Evolutionary conservation across 1,140 invertebrate genomes (phyloP), one percentile per base, ranked within the genome.

Genomic region (Tetranychus cinnabarinus): DNA sequence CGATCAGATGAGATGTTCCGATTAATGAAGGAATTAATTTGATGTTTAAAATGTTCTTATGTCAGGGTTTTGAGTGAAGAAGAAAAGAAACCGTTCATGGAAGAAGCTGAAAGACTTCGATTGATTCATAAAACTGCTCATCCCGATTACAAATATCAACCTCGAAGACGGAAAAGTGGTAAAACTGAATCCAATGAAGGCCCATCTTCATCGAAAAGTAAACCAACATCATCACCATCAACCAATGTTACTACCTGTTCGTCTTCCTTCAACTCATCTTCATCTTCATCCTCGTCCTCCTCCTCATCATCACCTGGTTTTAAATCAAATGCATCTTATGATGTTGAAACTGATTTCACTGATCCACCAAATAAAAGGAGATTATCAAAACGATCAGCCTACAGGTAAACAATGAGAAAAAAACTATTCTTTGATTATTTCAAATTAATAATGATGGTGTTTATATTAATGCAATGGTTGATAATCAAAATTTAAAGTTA

Each of bases 141-240:
- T 67, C 77, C 77, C 0, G 76, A 78, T 65, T 78, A 78, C 69
- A 77, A 78, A 65, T 78, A 78, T 66, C 77, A 78, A 63, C 77
- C 77, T 5, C 66, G 77, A 13, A 66, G 76, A 56, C 66, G 75
- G 23, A 72, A 72, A n/a, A 52, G 31, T 52, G 50, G 50, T 52
- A 52, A 52, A 52, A 52, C 13, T 13, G 31, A 52, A n/a, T 31
- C n/a, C 12, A 23, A 13, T 23, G 31, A 4, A n/a, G 8, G 31
- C 31, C 5, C n/a, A 31, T 31, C n/a, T 50, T 15, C 48, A 31
- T 6, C 5, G 13, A 52, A 23, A 6, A 23, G 8, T 23, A 6
- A 52, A 6, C 8, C n/a, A 6, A n/a, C 50, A n/a, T 52, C 50
- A 52, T 52, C 50, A 7, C 23, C 50, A 23, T 8, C 50, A 23